These are phyloP conservation scores for Mionectes macconnelli DNA, from an alignment of 2,113 vertebrate genomes.

Conservation along the genomic window DNA sequence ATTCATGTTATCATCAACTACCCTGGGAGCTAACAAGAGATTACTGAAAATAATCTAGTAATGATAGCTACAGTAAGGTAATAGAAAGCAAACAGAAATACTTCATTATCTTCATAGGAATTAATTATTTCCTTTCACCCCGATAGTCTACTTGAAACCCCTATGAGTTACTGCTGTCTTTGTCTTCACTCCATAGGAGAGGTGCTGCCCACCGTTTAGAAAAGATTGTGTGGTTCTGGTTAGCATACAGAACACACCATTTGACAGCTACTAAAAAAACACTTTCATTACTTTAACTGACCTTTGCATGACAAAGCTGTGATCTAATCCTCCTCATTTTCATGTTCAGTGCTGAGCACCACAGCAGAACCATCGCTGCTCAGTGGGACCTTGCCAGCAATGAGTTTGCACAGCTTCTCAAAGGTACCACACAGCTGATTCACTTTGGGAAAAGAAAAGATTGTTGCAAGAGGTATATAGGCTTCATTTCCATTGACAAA, in stretches of 20 bases:
- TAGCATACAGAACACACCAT: neutral
- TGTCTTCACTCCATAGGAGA: neutral
- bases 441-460: constrained; percentile 81
- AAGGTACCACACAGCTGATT: constrained; percentile 75
- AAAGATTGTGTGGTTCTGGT: neutral
- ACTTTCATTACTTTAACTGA: neutral
- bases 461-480: constrained; percentile 78
- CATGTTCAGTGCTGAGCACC: constrained; percentile 24
- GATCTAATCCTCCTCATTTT: neutral
- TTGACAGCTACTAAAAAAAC: neutral
- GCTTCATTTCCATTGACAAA: constrained; percentile 63
- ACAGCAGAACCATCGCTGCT: constrained; percentile 77
- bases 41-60: neutral
- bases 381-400: constrained; percentile 73
- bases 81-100: neutral
- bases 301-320: neutral
- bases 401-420: constrained; percentile 65
- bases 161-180: neutral
- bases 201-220: neutral
- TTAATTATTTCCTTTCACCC: neutral
- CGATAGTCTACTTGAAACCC: neutral
- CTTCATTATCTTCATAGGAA: neutral
- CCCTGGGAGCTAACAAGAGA: neutral
- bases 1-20: neutral
- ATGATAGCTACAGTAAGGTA: neutral